Evolutionary conservation across 2,888 invertebrate species (phyloP), one percentile per base, ranked within the genome.

Genomic region (Sphaerophoria rueppellii): DNA sequence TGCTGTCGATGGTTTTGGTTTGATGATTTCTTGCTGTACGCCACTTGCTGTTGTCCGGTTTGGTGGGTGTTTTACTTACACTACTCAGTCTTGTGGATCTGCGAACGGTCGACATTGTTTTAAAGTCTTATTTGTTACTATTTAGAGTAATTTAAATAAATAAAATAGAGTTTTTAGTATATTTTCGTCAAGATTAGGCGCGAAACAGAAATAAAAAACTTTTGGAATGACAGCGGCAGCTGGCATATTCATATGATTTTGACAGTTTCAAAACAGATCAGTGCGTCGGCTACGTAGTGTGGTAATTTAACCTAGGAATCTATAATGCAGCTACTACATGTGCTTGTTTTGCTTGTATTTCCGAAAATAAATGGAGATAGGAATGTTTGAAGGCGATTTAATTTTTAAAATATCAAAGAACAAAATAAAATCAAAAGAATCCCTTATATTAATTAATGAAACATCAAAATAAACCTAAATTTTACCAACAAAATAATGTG

Each of bases 61-160:
- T 67, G 74, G 86, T 79, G n/a, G 87, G 82, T 69, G 75, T 85
- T 50, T 87, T 88, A 55, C 82, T 88, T 65, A 90, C 86, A 83
- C 89, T 90, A 88, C 89, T 91, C 48, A 90, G 86, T 70, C 91
- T 89, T 52, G 89, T 90, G 60, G 91, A 91, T 80, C 91, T 90
- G 46, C 91, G 90, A 74, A 89, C 87, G 60, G 88, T 86, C 65
- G 91, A 89, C 91, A 91, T 91, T 43, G 24, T 60, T 60, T 43
- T 3, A 11, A 43, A 43, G 4, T 87, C 87, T 71, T 73, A 72
- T 60, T 24, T 50, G 7, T 52, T 46, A 32, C 16, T 69, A 24
- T 37, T n/a, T 48, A 48, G 24, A 43, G 16, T 52, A 4, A 46
- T 32, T 48, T 37, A 40, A 40, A 40, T n/a, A 54, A 58, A 37